Base-by-base conservation (phyloP, 2,888 invertebrate genomes). In the Drosophila affinis region DNA sequence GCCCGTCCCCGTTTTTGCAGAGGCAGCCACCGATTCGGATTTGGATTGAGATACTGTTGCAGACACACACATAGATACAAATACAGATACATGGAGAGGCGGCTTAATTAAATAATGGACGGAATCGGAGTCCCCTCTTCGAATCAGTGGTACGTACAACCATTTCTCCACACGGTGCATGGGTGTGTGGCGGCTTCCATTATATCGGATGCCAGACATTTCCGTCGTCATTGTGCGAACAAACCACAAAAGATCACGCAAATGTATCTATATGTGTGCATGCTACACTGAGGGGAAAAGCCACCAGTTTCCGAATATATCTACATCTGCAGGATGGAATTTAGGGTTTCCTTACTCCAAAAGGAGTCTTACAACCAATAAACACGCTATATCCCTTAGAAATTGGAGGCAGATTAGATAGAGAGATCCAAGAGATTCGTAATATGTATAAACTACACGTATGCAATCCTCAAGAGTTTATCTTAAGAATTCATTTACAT, bases 181-280 rank as follows among this genome's bases (percentile, higher is more conserved):
- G 32, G 46, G 29, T 32, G 68, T 44, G 44, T 49, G 48, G 27
- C 32, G 59, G 48, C 24, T 34, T 68, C 68, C 68, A 78, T 81
- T 76, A 65, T 73, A 71, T 81, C 72, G 72, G 67, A 55, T 78
- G 85, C 77, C 84, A 84, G 84, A 84, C 84, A 87, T 71, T 87
- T 84, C 84, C 84, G 84, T 65, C 74, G 77, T 55, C 56, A 69
- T 69, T 74, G 62, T 61, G 63, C 48, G 54, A 9, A 60, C 29
- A 18, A 59, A 47, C 17, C 61, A 64, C 49, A 32, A 56, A 56
- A 49, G 44, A 39, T 62, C 49, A 48, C 17, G 52, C 52, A 44
- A 24, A 17, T 49, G 57, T 29, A 47, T 27, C 27, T 21, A n/a
- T 24, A 54, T 54, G 12, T 24, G 21, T 44, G 12, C n/a, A 24